Evolutionary conservation across 2,888 invertebrate species (phyloP), one percentile per base, ranked within the genome.

Genomic region (Hoplodrina blanda): DNA sequence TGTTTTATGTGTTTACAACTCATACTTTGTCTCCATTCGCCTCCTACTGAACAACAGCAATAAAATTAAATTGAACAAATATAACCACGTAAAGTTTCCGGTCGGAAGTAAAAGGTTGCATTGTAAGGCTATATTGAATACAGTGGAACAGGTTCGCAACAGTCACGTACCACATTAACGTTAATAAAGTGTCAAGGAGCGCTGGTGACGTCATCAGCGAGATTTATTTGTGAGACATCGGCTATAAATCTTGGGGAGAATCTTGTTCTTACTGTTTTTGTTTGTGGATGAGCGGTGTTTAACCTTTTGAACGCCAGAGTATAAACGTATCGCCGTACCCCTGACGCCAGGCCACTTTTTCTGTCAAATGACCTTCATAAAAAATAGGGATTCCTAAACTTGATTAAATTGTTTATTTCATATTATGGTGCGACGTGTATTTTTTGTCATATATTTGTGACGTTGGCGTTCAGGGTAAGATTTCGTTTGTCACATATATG

Each of bases 21-120:
- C 3, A 13, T 13, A 33, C 17, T 17, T 61, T 5, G 11, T 20
- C 30, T 49, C 30, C 8, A 41, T 13, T 25, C n/a, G 7, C 11
- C 37, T 30, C 49, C 19, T 56, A 49, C 4, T 4, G 11, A 46
- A 44, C 10, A 61, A 11, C 25, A 53, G 50, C 46, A 54, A 66
- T 67, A 55, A 70, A 57, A 50, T 57, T 19, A 70, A 57, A 50
- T 55, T 19, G 57, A 57, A 57, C 49, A 80, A 76, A 55, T 41
- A 65, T 68, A 33, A 66, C 8, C 19, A 41, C 19, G 72, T n/a
- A 30, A 64, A 71, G 69, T 71, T 85, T 85, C 83, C 85, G 80
- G 76, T 71, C 73, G 83, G 84, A 85, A 84, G 83, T 83, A 70
- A 73, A 63, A 74, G 69, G 64, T 63, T n/a, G 63, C 62, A 62